Evolutionary conservation across 2,113 vertebrate species (phyloP).

Genomic region (Lethenteron reissneri): DNA sequence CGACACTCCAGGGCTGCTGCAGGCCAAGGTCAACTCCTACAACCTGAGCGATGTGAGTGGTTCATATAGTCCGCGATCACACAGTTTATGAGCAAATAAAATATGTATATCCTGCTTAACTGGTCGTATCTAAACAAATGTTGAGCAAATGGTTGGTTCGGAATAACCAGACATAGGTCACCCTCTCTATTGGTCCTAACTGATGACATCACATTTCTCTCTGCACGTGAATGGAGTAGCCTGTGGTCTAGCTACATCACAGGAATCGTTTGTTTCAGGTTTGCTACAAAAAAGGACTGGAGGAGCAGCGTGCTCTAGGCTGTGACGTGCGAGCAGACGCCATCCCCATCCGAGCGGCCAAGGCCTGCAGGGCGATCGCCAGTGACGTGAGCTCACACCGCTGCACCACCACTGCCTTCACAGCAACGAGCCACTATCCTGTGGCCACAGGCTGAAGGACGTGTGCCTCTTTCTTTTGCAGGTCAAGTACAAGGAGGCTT

Average conservation of each 20-base stretch:
- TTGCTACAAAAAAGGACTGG: slow-evolving; percentile 39
- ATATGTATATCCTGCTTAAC: too few relatives aligned
- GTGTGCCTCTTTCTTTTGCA: slow-evolving; percentile 14
- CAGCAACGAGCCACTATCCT: too few relatives aligned
- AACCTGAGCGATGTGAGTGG: slow-evolving; percentile 37
- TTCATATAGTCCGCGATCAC: not conserved
- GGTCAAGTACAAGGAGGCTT: slow-evolving; percentile 62
- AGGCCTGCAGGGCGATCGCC: slow-evolving; percentile 43
- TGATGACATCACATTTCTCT: not conserved
- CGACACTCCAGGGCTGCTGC: slow-evolving; percentile 36
- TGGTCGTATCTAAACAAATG: too few relatives aligned
- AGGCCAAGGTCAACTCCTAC: slow-evolving; percentile 32
- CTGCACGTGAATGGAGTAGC: not conserved
- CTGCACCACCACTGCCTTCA: rapidly evolving
- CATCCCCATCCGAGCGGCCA: slow-evolving; percentile 55
- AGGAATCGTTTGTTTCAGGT: slow-evolving; percentile 15
- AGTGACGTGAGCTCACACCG: slow-evolving; percentile 47
- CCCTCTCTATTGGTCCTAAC: too few relatives aligned
- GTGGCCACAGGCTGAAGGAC: not conserved
- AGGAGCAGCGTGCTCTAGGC: slow-evolving; percentile 34
- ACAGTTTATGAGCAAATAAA: too few relatives aligned
- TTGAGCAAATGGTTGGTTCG: too few relatives aligned
- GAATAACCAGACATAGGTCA: too few relatives aligned
- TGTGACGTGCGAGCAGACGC: slow-evolving; percentile 46
- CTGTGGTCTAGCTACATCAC: too few relatives aligned